These are phyloP conservation scores for Paracentrotus lividus DNA, from an alignment of 53 echinoderm and acorn worm species.

Conservation along the genomic window DNA sequence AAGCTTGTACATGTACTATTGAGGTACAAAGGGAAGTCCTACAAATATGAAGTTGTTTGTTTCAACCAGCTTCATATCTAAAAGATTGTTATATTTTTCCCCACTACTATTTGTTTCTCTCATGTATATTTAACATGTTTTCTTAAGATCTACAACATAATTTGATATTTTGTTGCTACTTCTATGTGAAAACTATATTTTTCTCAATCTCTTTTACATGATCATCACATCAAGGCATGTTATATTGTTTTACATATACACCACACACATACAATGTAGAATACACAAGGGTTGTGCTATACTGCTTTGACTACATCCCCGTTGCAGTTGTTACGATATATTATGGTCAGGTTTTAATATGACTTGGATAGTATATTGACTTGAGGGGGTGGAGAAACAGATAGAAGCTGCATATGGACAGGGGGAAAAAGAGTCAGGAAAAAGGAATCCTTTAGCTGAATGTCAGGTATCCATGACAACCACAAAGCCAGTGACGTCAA, in stretches of 20 bases:
- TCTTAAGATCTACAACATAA: background rate
- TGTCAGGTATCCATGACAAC: conserved; percentile 64
- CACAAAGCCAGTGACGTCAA: conserved; percentile 68
- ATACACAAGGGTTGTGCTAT: background rate
- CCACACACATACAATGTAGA: background rate
- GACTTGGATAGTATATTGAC: conserved; percentile 55
- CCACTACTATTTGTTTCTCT: background rate
- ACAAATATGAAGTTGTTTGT: too few relatives aligned
- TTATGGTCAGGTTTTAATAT: conserved; percentile 39
- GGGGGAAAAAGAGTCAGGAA: conserved; percentile 36
- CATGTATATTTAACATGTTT: background rate
- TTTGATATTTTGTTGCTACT: background rate
- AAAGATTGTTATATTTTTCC: too few relatives aligned
- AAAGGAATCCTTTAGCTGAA: conserved; percentile 57
- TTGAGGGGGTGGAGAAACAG: conserved; percentile 51
- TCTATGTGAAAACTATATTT: background rate
- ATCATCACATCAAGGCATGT: background rate
- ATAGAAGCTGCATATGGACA: conserved; percentile 11
- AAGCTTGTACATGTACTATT: too few relatives aligned
- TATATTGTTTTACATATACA: background rate
- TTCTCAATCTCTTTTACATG: background rate
- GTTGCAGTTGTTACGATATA: conserved; percentile 14
- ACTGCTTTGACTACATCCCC: background rate
- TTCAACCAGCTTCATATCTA: too few relatives aligned
- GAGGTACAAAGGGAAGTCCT: too few relatives aligned